A percentile compares a stretch with the other conserved stretches of the same genome.
Conservation (phyloP, 2,888 invertebrate species). For the Epinotia brunnichana region DNA sequence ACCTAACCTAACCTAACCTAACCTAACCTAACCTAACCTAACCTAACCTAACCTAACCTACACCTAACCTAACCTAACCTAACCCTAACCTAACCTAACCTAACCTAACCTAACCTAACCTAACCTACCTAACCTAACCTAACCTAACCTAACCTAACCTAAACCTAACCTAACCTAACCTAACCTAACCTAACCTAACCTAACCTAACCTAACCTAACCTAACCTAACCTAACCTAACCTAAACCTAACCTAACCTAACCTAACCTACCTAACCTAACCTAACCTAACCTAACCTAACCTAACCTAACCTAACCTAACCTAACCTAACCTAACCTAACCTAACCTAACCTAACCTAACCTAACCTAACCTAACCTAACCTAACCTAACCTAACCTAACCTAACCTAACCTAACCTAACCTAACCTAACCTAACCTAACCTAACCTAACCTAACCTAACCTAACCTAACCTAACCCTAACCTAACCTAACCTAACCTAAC, state of each 20-base stretch:
- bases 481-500: conserved; percentile 5
- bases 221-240: conserved; percentile 40
- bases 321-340: conserved; percentile 29
- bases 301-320: conserved; percentile 21
- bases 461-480: conserved; percentile 11
- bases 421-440: conserved; percentile 29
- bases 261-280: conserved; percentile 34
- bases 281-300: too few species aligned
- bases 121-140: conserved; percentile 47
- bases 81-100: conserved; percentile 26
- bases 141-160: conserved; percentile 47
- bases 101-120: conserved; percentile 32
- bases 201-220: conserved; percentile 38
- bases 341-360: conserved; percentile 28
- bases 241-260: conserved; percentile 43
- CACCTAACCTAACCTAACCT: conserved; percentile 36
- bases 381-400: conserved; percentile 29
- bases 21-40: conserved; percentile 25
- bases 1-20: conserved; percentile 9
- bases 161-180: conserved; percentile 48
- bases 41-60: conserved; percentile 38
- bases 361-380: conserved; percentile 29
- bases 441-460: conserved; percentile 31
- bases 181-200: conserved; percentile 48
- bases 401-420: conserved; percentile 28